Conservation (phyloP, 2,797 vertebrate species). For the Anguilla anguilla region DNA sequence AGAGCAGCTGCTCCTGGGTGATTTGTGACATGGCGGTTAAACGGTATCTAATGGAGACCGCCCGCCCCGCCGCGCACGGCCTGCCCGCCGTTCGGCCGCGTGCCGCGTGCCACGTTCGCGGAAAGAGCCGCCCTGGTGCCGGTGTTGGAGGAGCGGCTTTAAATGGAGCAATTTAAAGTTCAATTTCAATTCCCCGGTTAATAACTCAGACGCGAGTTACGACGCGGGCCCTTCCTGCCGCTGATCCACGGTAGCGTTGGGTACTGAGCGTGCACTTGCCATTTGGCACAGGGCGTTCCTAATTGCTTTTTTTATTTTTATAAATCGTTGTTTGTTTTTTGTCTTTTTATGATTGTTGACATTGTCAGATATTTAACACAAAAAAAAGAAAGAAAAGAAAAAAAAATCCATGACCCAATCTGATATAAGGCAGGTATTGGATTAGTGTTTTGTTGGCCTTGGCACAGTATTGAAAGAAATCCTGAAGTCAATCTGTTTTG, state of each 20-base stretch:
- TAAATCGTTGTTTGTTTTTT: no score
- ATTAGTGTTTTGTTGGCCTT: neutral
- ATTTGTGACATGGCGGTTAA: neutral
- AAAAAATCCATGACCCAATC: neutral
- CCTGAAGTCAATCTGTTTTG: neutral
- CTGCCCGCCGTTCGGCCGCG: neutral
- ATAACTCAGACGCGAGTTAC: no score
- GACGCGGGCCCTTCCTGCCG: no score
- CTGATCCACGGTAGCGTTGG: no score
- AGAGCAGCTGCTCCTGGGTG: slow-evolving; percentile 2
- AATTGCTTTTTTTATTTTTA: no score
- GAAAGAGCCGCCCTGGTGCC: neutral
- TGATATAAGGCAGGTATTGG: neutral
- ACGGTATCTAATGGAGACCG: neutral
- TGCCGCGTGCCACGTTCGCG: neutral
- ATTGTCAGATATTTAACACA: neutral
- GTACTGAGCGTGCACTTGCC: no score
- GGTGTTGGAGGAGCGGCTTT: neutral
- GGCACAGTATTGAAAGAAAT: neutral
- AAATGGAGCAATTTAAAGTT: neutral
- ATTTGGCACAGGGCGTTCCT: no score
- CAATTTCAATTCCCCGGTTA: no score
- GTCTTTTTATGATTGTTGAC: no score
- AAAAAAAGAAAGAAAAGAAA: no score
- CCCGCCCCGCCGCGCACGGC: neutral